phyloP scores from a whole-genome alignment of 2,113 vertebrate genomes.

The Cavia porcellus region DNA sequence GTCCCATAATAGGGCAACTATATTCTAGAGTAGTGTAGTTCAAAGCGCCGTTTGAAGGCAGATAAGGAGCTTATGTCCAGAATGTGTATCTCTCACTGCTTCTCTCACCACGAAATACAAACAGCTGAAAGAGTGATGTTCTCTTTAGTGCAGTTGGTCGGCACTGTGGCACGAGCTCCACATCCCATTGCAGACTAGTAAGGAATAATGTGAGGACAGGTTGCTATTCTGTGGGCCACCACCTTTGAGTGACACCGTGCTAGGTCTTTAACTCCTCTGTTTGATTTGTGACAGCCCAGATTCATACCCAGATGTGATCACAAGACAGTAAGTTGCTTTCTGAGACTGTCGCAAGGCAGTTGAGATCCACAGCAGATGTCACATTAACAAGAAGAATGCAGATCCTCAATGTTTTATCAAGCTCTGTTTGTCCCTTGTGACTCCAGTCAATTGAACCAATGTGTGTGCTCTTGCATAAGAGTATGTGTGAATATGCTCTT shows the following conservation, averaged over 20 bases:
- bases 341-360: background rate
- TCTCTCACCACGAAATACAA: background rate
- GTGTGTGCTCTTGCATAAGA: background rate
- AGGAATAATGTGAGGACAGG: background rate
- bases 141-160: background rate
- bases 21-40: background rate
- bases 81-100: background rate
- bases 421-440: background rate
- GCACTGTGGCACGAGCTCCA: background rate
- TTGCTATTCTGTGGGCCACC: background rate
- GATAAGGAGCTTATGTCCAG: background rate
- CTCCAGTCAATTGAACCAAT: background rate
- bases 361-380: background rate
- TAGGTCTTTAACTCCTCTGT: too few relatives aligned
- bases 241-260: too few relatives aligned
- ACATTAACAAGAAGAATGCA: too few relatives aligned
- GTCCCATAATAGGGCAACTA: background rate
- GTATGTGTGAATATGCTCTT: too few relatives aligned
- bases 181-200: rapidly evolving
- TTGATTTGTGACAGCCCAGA: background rate
- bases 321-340: background rate
- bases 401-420: background rate
- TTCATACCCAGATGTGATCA: background rate
- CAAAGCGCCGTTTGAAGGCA: background rate
- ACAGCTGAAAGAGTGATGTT: rapidly evolving